Evolutionary conservation across 2,797 vertebrate species (phyloP).

Genomic region (Holocentrus rufus): DNA sequence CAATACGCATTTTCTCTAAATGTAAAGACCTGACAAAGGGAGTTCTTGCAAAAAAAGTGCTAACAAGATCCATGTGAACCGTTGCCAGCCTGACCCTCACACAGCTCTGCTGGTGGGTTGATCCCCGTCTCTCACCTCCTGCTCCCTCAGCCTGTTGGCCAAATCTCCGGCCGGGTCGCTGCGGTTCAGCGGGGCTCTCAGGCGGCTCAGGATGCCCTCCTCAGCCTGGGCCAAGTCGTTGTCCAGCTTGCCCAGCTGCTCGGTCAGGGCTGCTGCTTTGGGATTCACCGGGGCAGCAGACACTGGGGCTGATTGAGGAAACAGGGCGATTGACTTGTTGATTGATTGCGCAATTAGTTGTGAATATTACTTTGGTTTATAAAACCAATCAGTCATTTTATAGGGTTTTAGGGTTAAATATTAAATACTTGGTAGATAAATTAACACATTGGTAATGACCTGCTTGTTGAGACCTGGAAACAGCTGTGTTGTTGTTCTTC

Average conservation of each 20-base stretch:
- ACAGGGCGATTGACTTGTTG: not conserved
- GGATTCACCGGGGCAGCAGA: constrained; percentile 77
- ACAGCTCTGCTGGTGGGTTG: too few relatives aligned
- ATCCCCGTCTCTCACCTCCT: constrained; percentile 83
- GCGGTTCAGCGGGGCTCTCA: constrained; percentile 86
- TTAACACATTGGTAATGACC: constrained; percentile 62
- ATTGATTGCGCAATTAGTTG: not conserved
- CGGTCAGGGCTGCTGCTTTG: constrained; percentile 79
- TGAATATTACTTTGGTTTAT: not conserved
- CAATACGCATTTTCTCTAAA: too few relatives aligned
- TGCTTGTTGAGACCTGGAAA: constrained; percentile 59
- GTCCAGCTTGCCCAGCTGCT: constrained; percentile 84
- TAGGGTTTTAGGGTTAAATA: not conserved
- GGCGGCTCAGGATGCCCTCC: constrained; percentile 80
- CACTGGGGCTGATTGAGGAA: constrained; percentile 63
- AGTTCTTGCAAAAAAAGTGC: too few relatives aligned
- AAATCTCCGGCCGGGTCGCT: constrained; percentile 84
- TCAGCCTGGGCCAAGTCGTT: constrained; percentile 83
- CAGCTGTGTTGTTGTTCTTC: constrained; percentile 77
- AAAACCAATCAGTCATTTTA: not conserved
- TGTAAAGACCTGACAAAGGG: too few relatives aligned
- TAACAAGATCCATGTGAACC: too few relatives aligned
- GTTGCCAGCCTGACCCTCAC: too few relatives aligned
- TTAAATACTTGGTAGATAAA: not conserved
- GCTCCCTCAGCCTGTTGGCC: constrained; percentile 84